Base-by-base conservation (phyloP, 53 echinoderm and acorn worm genomes). In the Arbacia lixula region DNA sequence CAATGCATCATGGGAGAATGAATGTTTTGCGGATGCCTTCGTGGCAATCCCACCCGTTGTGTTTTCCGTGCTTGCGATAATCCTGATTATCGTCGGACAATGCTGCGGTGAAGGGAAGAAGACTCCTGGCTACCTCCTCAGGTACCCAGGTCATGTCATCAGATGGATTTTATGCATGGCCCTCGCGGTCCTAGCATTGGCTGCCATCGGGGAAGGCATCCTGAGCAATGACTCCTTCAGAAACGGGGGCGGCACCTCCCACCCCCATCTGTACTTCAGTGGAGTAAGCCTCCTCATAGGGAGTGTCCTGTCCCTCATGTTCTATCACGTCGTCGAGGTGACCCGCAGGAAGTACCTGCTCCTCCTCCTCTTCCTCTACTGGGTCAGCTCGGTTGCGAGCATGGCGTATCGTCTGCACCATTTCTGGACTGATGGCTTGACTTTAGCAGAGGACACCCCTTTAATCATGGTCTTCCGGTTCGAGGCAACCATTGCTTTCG, bases 311-410 rank as follows among this genome's bases (percentile, higher is more conserved):
- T 88, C 92, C 25, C 64, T 92, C 3, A 19, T 60, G 12, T 85
- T 82, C 28, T 92, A 88, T 37, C 85, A 92, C 54, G 71, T 62
- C 6, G 61, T 88, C 29, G 92, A 92, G 75, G 16, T 43, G 20
- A 76, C 86, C 64, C 72, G 84, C 72, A 16, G 22, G 14, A 60
- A 42, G 20, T 54, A 56, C 19, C 42, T 91, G 84, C 42, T 76
- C 16, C 53, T 66, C 50, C 54, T 84, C 20, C 76, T 91, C 21
- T 19, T 89, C 19, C 19, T 72, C 25, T 92, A 86, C 55, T 92
- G 92, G 92, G 38, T 73, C 0, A 37, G 67, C 42, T 83, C 89
- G 4, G 21, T 83, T n/a, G 64, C 14, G 25, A 73, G 76, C 17
- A 89, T 86, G 72, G 41, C 67, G 1, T 5, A 83, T n/a, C 83